phyloP scores from a whole-genome alignment of 2,113 vertebrate species.

The Casuarius casuarius region DNA sequence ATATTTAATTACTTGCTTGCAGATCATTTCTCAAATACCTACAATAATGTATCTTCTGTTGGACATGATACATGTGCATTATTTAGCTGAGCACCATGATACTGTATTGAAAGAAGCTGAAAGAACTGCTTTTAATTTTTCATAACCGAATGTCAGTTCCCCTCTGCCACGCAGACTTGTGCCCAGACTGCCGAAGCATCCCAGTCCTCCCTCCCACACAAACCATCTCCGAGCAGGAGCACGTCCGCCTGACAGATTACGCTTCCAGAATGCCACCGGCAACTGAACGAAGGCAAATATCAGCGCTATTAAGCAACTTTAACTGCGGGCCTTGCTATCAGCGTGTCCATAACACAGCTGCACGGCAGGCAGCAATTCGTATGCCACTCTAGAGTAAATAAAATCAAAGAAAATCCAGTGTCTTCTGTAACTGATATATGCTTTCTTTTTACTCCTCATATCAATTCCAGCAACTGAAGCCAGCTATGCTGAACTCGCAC shows the following conservation, averaged over 20 bases:
- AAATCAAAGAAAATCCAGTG: not conserved
- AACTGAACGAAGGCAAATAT: not conserved
- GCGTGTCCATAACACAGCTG: not conserved
- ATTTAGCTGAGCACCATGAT: not conserved
- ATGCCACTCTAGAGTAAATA: not conserved
- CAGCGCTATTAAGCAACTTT: not conserved
- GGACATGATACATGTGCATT: not conserved
- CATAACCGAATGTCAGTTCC: not conserved
- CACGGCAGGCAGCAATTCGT: not conserved
- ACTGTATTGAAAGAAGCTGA: not conserved
- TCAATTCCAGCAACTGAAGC: not conserved
- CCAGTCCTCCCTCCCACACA: not conserved
- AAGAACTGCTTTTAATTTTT: not conserved
- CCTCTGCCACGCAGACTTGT: not conserved
- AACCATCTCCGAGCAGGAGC: not conserved
- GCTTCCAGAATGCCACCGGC: not conserved
- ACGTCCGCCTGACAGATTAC: not conserved
- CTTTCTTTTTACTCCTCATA: not conserved
- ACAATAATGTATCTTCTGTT: not conserved
- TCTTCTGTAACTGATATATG: not conserved
- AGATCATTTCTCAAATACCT: constrained; percentile 8
- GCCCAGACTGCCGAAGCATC: not conserved
- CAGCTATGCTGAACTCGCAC: not conserved
- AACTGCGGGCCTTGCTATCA: not conserved
- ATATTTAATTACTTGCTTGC: constrained; percentile 5